Evolutionary conservation across 2,797 vertebrate species (phyloP).

Genomic region (Fistularia tabacaria): DNA sequence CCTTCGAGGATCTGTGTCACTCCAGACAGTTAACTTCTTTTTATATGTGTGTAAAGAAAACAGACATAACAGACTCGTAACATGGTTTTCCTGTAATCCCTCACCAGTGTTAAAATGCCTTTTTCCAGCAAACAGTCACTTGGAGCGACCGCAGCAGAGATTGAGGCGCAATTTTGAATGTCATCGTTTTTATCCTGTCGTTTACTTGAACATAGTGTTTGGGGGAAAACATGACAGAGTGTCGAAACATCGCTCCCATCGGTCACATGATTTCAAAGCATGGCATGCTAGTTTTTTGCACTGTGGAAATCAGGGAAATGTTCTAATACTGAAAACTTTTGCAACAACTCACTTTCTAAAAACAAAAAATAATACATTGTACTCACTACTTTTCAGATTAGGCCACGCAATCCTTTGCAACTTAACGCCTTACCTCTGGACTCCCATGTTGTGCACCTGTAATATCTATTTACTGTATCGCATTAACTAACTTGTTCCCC

Average conservation of each 20-base stretch:
- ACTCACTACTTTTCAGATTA: constrained; percentile 9
- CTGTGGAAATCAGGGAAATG: constrained; percentile 44
- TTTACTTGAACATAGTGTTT: constrained; percentile 16
- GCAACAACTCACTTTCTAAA: constrained; percentile 16
- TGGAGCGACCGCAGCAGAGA: constrained; percentile 5
- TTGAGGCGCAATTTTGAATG: background rate
- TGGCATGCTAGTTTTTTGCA: constrained; percentile 8
- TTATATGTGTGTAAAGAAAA: constrained; percentile 18
- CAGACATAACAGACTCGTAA: constrained; percentile 18
- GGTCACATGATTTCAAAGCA: constrained; percentile 1
- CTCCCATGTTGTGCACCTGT: constrained; percentile 25
- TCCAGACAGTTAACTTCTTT: constrained; percentile 19
- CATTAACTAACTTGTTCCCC: constrained; percentile 29
- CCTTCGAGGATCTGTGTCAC: background rate
- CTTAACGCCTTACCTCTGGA: constrained; percentile 60
- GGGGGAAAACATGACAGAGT: no score
- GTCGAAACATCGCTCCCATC: no score
- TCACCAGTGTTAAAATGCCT: constrained; percentile 32
- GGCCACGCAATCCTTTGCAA: constrained; percentile 36
- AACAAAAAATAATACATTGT: constrained; percentile 8
- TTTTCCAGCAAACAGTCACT: constrained; percentile 1
- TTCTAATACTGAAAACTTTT: constrained; percentile 10
- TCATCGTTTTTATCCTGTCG: background rate
- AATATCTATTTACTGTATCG: constrained; percentile 36
- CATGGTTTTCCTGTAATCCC: constrained; percentile 11